These are phyloP conservation scores for Papilio gigon DNA, from an alignment of 2,888 invertebrate genomes.

Conservation along the genomic window DNA sequence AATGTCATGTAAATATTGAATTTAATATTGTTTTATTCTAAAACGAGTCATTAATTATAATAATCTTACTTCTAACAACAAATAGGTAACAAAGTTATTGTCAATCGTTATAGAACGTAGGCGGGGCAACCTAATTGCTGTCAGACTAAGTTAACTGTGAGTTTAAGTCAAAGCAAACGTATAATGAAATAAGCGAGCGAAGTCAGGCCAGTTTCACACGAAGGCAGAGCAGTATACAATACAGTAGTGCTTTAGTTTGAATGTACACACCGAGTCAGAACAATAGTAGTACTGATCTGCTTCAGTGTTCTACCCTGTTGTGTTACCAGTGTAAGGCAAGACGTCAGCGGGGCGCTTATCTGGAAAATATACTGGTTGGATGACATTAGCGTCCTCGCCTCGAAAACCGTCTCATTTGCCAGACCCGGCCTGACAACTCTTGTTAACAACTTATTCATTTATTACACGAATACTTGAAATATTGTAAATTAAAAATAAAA, in stretches of 20 bases:
- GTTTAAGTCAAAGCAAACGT: slow-evolving; percentile 72
- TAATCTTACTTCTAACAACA: background rate
- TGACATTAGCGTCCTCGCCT: slow-evolving; percentile 77
- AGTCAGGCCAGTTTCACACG: slow-evolving; percentile 57
- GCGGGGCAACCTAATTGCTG: slow-evolving; percentile 41
- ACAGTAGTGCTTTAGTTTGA: background rate
- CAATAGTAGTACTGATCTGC: background rate
- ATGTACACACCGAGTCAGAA: background rate
- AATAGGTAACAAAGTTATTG: slow-evolving; percentile 3
- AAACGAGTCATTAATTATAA: background rate
- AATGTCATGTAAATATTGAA: too few species aligned
- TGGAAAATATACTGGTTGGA: slow-evolving; percentile 77
- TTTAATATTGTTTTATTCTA: too few species aligned
- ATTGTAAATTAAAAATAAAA: background rate
- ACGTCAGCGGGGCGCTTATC: slow-evolving; percentile 74
- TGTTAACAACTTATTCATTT: slow-evolving; percentile 55
- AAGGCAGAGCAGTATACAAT: background rate
- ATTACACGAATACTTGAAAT: background rate
- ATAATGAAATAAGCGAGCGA: slow-evolving; percentile 73
- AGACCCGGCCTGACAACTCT: slow-evolving; percentile 71
- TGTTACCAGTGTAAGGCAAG: slow-evolving; percentile 49
- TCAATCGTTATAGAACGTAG: slow-evolving; percentile 16
- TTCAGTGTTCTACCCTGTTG: background rate
- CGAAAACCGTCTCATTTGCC: slow-evolving; percentile 75
- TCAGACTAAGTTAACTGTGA: slow-evolving; percentile 57